A percentile compares a stretch with the other conserved stretches of the same genome.
Evolutionary conservation across 2,888 invertebrate genomes (phyloP).

Genomic region (Idaea biselata): DNA sequence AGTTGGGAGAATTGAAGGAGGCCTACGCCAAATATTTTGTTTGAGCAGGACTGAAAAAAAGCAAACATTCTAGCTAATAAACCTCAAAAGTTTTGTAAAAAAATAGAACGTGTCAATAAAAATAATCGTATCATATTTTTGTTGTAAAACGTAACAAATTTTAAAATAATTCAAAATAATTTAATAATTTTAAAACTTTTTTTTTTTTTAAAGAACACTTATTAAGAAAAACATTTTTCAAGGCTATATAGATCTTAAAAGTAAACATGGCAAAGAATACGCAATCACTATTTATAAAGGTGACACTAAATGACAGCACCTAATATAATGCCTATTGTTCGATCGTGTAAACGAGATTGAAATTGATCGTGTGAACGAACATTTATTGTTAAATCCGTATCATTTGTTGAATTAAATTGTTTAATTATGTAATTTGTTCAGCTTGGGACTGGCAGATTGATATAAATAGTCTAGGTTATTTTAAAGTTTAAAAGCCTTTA

Average conservation of each 20-base stretch:
- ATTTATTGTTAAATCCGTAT: conserved; percentile 21
- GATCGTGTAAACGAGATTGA: conserved; percentile 20
- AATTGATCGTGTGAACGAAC: conserved; percentile 26
- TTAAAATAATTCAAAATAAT: too few relatives aligned
- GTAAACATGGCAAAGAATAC: conserved; percentile 17
- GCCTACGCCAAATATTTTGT: too few relatives aligned
- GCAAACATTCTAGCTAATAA: too few relatives aligned
- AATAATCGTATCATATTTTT: too few relatives aligned
- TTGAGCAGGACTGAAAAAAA: too few relatives aligned
- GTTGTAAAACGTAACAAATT: too few relatives aligned
- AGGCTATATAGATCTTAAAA: background rate
- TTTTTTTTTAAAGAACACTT: background rate
- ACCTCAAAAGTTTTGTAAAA: too few relatives aligned
- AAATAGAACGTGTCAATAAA: too few relatives aligned
- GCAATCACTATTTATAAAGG: conserved; percentile 27
- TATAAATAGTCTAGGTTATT: conserved; percentile 9
- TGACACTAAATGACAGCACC: conserved; percentile 28
- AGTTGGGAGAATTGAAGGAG: too few relatives aligned
- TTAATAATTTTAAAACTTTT: too few relatives aligned
- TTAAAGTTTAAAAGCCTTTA: background rate
- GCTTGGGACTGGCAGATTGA: conserved; percentile 15
- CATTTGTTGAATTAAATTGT: conserved; percentile 20
- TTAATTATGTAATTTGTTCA: conserved; percentile 22
- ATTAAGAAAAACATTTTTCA: background rate
- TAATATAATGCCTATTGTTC: conserved; percentile 21